A percentile compares a stretch with the other conserved stretches of the same genome.
Conservation (phyloP, 2,888 invertebrate genomes). For the Eulithis testata region DNA sequence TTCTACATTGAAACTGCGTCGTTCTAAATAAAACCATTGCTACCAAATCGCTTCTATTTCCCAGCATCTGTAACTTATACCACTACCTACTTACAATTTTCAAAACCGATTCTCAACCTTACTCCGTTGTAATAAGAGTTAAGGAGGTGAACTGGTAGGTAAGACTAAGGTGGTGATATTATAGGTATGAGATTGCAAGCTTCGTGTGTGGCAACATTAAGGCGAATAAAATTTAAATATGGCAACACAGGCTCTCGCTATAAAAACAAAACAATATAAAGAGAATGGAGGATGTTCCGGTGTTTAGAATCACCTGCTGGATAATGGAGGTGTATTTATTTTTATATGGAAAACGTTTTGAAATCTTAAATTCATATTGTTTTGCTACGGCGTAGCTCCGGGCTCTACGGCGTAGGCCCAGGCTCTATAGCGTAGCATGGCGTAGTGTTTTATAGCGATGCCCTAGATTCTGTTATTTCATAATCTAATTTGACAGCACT, state of each 20-base stretch:
- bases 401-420: not conserved
- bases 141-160: not conserved
- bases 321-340: slow-evolving; percentile 43
- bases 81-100: slow-evolving; percentile 32
- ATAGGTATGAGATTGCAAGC: slow-evolving; percentile 79
- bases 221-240: slow-evolving; percentile 84
- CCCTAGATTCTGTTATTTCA: too few relatives aligned
- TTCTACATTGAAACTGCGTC: slow-evolving; percentile 68
- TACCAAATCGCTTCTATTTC: slow-evolving; percentile 78
- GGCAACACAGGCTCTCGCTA: slow-evolving; percentile 74
- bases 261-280: slow-evolving; percentile 77
- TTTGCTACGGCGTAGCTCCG: slow-evolving; percentile 1
- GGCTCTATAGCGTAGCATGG: too few relatives aligned
- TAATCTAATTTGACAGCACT: too few relatives aligned
- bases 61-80: slow-evolving; percentile 68
- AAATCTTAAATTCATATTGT: slow-evolving; percentile 3
- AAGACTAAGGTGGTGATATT: slow-evolving; percentile 53
- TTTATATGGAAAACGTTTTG: slow-evolving; percentile 32
- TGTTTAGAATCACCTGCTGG: slow-evolving; percentile 46
- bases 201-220: slow-evolving; percentile 82
- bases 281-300: slow-evolving; percentile 58
- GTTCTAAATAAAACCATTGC: slow-evolving; percentile 83
- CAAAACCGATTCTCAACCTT: slow-evolving; percentile 46
- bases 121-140: slow-evolving; percentile 40
- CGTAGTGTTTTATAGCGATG: too few relatives aligned